Evolutionary conservation across 2,797 vertebrate species (phyloP), one percentile per base, ranked within the genome.

Genomic region (Schizopygopsis pylzovi): DNA sequence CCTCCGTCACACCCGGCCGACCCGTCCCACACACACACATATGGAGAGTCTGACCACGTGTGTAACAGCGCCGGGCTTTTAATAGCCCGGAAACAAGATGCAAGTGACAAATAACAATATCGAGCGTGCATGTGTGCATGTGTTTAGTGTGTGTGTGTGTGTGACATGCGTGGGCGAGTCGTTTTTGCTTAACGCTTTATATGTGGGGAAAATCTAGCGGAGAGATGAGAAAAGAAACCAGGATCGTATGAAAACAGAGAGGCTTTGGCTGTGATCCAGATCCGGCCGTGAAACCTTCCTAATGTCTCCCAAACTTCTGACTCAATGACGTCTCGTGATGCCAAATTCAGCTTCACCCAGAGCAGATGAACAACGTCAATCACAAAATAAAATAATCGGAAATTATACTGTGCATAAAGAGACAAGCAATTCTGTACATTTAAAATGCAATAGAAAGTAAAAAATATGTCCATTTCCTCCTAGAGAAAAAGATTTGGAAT

Each of bases 91-190:
- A 83, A 88, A 89, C 82, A 88, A 22, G 43, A 20, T 16, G 77
- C 8, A 63, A 90, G 85, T 88, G 88, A 89, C 83, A 87, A 90
- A 86, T 52, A 79, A 78, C 78, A 81, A 85, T 82, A 87, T 86
- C 71, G 8, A 81, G 79, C 45, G 12, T 22, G 41, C 39, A 2
- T 20, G 67, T 76, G 85, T 20, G 49, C 16, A 37, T 65, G 81
- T 71, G 37, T 70, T n/a, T 59, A 28, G 39, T 83, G 52, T 73
- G 68, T 52, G 49, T 52, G 49, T 67, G 63, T 56, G 28, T 70
- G 82, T 67, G 72, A 12, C 16, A 28, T 49, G 79, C 39, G 82
- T 83, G 82, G 82, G 82, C 59, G 82, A 56, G 47, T 77, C 45
- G n/a, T 52, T 65, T 65, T 73, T 13, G 39, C 52, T 75, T 76